A percentile compares a stretch with the other conserved stretches of the same genome.
Conservation (phyloP, 2,888 invertebrate genomes). For the Chironomus tentans region DNA sequence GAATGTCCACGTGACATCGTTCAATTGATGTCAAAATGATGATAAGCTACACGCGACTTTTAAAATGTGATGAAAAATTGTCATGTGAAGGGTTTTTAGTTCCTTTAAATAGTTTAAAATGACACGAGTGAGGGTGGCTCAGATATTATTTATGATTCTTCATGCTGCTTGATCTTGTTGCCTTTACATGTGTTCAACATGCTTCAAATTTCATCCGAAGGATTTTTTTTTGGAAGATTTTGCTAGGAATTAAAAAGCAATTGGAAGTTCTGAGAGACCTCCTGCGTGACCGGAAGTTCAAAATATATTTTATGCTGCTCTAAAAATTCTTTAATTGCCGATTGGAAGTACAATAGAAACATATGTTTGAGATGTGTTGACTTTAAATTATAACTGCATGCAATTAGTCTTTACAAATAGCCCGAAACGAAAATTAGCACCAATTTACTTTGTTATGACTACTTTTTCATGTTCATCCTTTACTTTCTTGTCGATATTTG, state of each 20-base stretch:
- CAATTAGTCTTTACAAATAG: constrained; percentile 23
- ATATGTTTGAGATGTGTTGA: constrained; percentile 17
- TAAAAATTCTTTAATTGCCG: background rate
- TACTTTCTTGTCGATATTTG: background rate
- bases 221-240: background rate
- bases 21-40: constrained; percentile 8
- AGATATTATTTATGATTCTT: background rate
- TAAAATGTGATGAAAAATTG: background rate
- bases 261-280: constrained; percentile 6
- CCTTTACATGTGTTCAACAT: constrained; percentile 21
- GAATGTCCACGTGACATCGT: constrained; percentile 17
- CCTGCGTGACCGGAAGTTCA: constrained; percentile 26
- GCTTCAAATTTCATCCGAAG: constrained; percentile 14
- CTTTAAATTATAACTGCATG: constrained; percentile 14
- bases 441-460: background rate
- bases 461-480: background rate
- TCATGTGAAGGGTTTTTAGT: background rate
- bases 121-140: constrained; percentile 11
- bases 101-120: background rate
- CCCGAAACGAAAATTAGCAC: constrained; percentile 18
- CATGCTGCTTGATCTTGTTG: background rate
- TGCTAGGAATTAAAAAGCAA: background rate
- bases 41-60: constrained; percentile 16
- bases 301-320: background rate
- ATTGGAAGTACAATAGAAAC: background rate